Conservation (phyloP, 2,113 vertebrate genomes). For the Poeciliopsis turrubarensis region DNA sequence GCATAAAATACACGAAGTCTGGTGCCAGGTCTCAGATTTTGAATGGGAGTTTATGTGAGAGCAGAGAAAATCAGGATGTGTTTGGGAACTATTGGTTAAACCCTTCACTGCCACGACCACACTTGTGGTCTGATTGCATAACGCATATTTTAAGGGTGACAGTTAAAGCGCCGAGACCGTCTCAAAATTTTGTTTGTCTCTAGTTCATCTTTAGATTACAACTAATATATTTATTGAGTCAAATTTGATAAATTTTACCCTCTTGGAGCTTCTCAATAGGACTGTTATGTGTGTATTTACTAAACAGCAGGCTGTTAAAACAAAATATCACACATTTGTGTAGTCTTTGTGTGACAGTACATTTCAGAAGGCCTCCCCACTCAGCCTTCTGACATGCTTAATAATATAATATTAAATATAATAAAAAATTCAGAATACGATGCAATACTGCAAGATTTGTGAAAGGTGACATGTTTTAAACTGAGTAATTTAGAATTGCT, state of each 20-base stretch:
- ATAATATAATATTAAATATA: background rate
- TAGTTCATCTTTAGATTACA: background rate
- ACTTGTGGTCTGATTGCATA: no score
- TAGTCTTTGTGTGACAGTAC: background rate
- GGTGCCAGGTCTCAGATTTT: background rate
- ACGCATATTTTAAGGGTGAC: no score
- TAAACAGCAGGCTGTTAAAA: background rate
- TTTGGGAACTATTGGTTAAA: no score
- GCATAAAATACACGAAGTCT: background rate
- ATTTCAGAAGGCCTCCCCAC: no score
- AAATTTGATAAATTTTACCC: background rate
- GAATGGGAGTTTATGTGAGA: background rate
- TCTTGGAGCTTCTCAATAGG: background rate
- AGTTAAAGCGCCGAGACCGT: background rate
- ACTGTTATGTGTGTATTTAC: background rate
- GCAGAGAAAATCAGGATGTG: background rate
- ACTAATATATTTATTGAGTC: background rate
- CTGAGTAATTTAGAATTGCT: background rate
- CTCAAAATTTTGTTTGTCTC: background rate
- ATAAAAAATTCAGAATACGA: background rate
- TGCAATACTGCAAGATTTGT: background rate
- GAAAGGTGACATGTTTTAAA: background rate
- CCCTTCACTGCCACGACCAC: no score
- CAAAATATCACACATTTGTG: background rate
- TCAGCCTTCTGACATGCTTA: background rate